Evolutionary conservation across 2,888 invertebrate species (phyloP).

Genomic region (Zygothrica quintamaculata): DNA sequence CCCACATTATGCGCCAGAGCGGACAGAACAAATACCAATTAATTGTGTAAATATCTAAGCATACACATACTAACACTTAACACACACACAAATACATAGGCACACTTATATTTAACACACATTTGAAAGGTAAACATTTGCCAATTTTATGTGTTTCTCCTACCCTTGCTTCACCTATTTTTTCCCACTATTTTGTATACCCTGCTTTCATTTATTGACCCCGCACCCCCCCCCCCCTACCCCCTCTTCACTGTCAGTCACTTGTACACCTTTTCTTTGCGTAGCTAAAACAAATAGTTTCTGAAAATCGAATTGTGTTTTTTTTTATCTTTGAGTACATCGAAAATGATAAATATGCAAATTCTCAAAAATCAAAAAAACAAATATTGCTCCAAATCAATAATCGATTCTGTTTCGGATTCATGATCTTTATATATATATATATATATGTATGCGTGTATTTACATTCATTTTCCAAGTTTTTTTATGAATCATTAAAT

Average conservation of each 20-base stretch:
- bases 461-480: conserved; percentile 35
- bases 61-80: conserved; percentile 45
- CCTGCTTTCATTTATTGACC: too few relatives aligned
- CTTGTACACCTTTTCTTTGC: too few relatives aligned
- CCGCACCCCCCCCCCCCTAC: too few relatives aligned
- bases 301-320: too few relatives aligned
- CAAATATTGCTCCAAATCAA: not conserved
- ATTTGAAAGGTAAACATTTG: conserved; percentile 50
- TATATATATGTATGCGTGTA: conserved; percentile 10
- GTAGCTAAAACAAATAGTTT: too few relatives aligned
- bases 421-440: conserved; percentile 33
- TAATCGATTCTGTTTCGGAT: conserved; percentile 6
- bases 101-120: not conserved
- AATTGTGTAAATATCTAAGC: conserved; percentile 72
- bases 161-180: too few relatives aligned
- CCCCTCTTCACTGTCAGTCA: too few relatives aligned
- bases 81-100: conserved; percentile 6
- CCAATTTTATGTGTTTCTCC: not conserved
- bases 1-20: conserved; percentile 28
- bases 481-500: conserved; percentile 38
- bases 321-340: too few relatives aligned
- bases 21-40: conserved; percentile 41
- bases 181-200: too few relatives aligned
- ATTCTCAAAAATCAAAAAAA: too few relatives aligned
- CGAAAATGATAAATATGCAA: too few relatives aligned